Evolutionary conservation across 2,888 invertebrate genomes (phyloP).

Genomic region (Noctua janthina): DNA sequence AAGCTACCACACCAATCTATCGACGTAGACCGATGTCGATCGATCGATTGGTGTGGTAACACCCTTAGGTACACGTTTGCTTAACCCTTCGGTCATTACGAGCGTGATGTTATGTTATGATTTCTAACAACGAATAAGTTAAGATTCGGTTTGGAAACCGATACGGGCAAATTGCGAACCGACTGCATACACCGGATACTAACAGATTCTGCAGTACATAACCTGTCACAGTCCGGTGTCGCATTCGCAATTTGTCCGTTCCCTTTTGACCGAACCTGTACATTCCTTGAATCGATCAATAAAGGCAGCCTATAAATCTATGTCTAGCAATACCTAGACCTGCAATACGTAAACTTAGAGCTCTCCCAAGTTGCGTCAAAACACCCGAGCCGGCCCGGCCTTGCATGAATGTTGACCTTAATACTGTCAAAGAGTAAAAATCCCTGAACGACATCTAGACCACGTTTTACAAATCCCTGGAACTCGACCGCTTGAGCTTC

Average conservation of each 20-base stretch:
- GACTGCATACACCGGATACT: neutral
- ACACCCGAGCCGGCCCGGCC: conserved; percentile 11
- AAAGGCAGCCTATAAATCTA: neutral
- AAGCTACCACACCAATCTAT: too few relatives aligned
- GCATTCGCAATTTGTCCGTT: neutral
- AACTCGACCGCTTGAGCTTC: conserved; percentile 29
- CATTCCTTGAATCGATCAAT: neutral
- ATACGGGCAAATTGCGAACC: neutral
- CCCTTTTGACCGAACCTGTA: neutral
- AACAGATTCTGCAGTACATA: neutral
- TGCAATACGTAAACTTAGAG: neutral
- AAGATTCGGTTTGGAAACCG: neutral
- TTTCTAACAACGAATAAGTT: neutral
- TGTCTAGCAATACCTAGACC: neutral
- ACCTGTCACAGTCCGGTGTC: neutral
- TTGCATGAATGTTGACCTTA: conserved; percentile 51
- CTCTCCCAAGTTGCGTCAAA: neutral
- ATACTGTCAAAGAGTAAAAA: conserved; percentile 42
- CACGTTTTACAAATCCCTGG: conserved; percentile 42
- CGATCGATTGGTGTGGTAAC: neutral
- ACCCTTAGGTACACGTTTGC: neutral
- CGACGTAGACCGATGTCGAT: neutral
- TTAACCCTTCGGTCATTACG: neutral
- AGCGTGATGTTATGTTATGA: neutral
- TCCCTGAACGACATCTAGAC: conserved; percentile 19